Percentiles rank a stretch among this genome's conserved stretches.
These are phyloP conservation scores for Boulengeromyrus knoepffleri DNA, from an alignment of 2,113 vertebrate species.

Conservation along the genomic window DNA sequence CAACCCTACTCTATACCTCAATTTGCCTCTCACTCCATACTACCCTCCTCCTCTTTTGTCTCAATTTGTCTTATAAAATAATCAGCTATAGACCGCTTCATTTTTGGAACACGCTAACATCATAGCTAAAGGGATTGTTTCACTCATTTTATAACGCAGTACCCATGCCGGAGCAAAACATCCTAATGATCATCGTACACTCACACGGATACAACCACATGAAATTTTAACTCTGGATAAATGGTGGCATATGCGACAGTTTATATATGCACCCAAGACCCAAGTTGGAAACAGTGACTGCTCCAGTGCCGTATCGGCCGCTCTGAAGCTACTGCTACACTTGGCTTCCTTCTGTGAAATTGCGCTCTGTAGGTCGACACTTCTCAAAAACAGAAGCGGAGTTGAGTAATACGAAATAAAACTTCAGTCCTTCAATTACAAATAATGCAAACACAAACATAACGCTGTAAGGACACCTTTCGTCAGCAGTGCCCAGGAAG, in stretches of 20 bases:
- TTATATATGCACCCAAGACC: neutral
- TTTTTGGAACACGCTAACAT: neutral
- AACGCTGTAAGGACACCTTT: neutral
- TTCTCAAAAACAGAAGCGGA: neutral
- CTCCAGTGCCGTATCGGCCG: neutral
- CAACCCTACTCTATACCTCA: neutral
- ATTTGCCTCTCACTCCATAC: neutral
- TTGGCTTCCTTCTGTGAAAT: neutral
- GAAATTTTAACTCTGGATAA: neutral
- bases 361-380: neutral
- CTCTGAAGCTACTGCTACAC: neutral
- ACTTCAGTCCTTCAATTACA: neutral
- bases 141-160: neutral
- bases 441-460: neutral
- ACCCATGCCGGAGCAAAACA: neutral
- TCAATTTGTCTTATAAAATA: neutral
- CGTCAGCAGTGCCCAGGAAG: neutral
- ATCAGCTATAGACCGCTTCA: neutral
- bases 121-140: neutral
- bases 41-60: neutral
- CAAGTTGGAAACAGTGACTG: neutral
- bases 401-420: neutral
- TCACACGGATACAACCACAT: neutral
- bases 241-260: neutral
- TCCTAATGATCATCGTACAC: neutral